A percentile compares a stretch with the other conserved stretches of the same genome.
These are phyloP conservation scores for Alaudala cheleensis DNA, from an alignment of 2,113 vertebrate species.

Conservation along the genomic window DNA sequence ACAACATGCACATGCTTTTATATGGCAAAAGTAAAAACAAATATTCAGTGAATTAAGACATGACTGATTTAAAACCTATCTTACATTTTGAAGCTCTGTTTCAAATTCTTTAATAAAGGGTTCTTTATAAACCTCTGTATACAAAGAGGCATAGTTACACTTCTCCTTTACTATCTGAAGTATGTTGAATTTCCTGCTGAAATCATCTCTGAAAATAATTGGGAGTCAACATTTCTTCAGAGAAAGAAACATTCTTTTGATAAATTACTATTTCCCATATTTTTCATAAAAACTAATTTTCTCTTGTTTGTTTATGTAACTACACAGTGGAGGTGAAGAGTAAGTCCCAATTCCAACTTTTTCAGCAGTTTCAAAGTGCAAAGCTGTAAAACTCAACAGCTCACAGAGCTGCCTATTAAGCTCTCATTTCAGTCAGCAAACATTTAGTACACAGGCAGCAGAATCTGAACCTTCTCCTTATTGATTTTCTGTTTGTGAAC, in stretches of 20 bases:
- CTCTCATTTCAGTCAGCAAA: not conserved
- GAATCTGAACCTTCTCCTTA: slow-evolving; percentile 7
- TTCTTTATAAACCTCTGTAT: not conserved
- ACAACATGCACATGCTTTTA: not conserved
- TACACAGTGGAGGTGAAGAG: not conserved
- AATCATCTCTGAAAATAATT: slow-evolving; percentile 29
- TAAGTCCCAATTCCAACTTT: not conserved
- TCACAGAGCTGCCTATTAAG: not conserved
- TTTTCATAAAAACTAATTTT: not conserved
- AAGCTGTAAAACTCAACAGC: not conserved
- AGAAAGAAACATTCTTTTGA: not conserved
- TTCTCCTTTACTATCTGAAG: not conserved
- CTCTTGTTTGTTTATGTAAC: not conserved
- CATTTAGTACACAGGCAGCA: not conserved
- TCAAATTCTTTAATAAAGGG: not conserved
- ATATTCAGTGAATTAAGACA: not conserved
- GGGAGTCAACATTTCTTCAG: not conserved
- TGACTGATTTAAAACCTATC: not conserved
- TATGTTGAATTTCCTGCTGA: not conserved
- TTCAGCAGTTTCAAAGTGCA: not conserved
- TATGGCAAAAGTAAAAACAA: not conserved
- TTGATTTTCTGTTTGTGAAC: not conserved
- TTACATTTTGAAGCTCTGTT: not conserved
- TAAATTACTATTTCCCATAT: not conserved
- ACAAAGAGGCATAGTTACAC: not conserved